phyloP scores from a whole-genome alignment of 1,140 invertebrate species.

The Portunus trituberculatus region DNA sequence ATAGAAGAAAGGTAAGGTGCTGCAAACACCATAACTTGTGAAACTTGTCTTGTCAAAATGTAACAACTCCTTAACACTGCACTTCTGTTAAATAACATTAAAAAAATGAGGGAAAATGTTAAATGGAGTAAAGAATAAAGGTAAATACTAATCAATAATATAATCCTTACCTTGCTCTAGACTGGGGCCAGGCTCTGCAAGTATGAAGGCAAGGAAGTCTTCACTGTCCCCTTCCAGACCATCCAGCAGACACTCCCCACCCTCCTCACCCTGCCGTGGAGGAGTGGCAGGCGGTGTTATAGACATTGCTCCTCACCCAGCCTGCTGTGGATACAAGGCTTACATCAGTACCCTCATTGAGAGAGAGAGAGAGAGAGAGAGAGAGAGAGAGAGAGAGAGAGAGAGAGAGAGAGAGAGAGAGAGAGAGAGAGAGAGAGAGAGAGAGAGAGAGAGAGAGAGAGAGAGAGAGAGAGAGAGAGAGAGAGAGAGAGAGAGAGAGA shows the following conservation, averaged over 20 bases:
- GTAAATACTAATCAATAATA: background rate
- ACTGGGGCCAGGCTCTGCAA: background rate
- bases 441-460: too few species aligned
- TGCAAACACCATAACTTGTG: too few species aligned
- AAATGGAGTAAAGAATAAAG: background rate
- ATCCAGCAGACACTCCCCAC: background rate
- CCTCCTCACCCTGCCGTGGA: background rate
- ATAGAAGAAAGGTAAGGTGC: too few species aligned
- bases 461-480: too few species aligned
- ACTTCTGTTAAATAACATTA: background rate
- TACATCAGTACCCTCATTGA: background rate
- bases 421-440: too few species aligned
- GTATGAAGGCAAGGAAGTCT: constrained; percentile 36
- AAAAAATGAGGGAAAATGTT: background rate
- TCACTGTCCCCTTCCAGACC: background rate
- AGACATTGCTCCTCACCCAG: background rate
- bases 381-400: background rate
- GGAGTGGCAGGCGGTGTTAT: constrained; percentile 44
- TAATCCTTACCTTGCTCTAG: background rate
- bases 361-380: background rate
- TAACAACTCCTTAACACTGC: too few species aligned
- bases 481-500: too few species aligned
- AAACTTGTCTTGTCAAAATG: too few species aligned
- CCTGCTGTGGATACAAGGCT: background rate
- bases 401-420: background rate